These are phyloP conservation scores for Anagrus nilaparvatae DNA, from an alignment of 1,140 invertebrate species.

Conservation along the genomic window DNA sequence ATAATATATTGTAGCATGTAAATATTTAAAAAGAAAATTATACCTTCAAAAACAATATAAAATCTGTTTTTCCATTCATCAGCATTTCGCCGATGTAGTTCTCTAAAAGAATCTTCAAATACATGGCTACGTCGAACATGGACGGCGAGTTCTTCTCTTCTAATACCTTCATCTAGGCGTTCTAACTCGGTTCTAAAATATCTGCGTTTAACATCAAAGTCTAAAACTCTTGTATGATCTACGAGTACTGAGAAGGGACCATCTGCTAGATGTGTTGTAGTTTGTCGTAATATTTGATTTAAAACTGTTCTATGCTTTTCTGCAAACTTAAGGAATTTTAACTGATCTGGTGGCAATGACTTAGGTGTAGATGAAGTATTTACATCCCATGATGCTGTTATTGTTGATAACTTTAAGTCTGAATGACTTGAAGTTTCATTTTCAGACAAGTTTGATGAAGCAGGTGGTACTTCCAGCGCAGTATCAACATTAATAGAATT, in stretches of 20 bases:
- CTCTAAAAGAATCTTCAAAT: slow-evolving; percentile 87
- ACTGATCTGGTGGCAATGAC: slow-evolving; percentile 45
- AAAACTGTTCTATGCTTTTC: slow-evolving; percentile 84
- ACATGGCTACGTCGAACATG: slow-evolving; percentile 79
- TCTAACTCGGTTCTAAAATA: slow-evolving; percentile 86
- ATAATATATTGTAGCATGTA: background rate
- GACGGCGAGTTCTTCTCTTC: slow-evolving; percentile 83
- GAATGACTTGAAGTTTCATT: slow-evolving; percentile 25
- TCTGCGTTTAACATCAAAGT: slow-evolving; percentile 87
- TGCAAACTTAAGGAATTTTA: slow-evolving; percentile 76
- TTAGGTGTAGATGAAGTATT: slow-evolving; percentile 23
- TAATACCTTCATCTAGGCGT: slow-evolving; percentile 64
- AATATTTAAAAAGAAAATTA: background rate
- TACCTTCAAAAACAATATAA: slow-evolving; percentile 91
- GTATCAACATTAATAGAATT: slow-evolving; percentile 30
- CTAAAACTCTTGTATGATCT: slow-evolving; percentile 79
- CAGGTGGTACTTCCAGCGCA: slow-evolving; percentile 33
- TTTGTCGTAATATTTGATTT: slow-evolving; percentile 86
- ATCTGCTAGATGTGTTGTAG: slow-evolving; percentile 73
- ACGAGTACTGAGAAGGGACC: slow-evolving; percentile 85
- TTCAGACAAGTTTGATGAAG: slow-evolving; percentile 35
- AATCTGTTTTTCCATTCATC: slow-evolving; percentile 93
- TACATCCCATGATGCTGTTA: slow-evolving; percentile 34
- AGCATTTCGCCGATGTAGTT: slow-evolving; percentile 70
- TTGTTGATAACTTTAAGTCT: slow-evolving; percentile 22